Evolutionary conservation across 2,797 vertebrate species (phyloP).

Genomic region (Heterohyrax brucei): DNA sequence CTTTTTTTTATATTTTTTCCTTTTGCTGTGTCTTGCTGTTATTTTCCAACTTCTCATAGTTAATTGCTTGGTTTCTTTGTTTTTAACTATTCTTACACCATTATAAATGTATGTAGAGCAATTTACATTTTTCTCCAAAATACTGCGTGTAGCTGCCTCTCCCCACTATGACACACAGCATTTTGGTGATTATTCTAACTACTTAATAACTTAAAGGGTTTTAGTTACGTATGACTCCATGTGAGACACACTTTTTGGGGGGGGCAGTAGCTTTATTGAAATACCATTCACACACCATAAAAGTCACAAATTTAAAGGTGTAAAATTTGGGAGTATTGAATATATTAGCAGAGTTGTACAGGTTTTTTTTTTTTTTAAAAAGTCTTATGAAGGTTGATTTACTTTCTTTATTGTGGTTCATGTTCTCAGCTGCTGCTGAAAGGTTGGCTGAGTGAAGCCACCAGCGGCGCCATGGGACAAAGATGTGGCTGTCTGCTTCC

Average conservation of each 20-base stretch:
- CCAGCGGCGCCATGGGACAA: no score
- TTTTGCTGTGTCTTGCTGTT: neutral
- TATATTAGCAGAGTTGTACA: no score
- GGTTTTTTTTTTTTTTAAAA: no score
- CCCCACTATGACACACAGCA: neutral
- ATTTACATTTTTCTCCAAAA: neutral
- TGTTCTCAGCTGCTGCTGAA: no score
- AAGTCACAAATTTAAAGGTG: no score
- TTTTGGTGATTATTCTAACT: neutral
- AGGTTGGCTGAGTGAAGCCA: no score
- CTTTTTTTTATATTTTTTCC: neutral
- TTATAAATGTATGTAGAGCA: neutral
- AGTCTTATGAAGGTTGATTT: no score
- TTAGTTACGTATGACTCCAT: neutral
- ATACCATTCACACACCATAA: no score
- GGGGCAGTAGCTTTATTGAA: no score
- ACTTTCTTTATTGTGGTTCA: no score
- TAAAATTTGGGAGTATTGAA: no score
- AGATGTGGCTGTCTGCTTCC: no score
- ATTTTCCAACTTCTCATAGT: neutral
- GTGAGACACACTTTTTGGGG: neutral
- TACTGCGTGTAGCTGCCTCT: neutral
- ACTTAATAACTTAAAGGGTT: neutral
- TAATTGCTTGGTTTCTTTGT: neutral
- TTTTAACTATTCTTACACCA: neutral